Conservation (phyloP, 2,888 invertebrate genomes). For the Cantharis flavilabris region DNA sequence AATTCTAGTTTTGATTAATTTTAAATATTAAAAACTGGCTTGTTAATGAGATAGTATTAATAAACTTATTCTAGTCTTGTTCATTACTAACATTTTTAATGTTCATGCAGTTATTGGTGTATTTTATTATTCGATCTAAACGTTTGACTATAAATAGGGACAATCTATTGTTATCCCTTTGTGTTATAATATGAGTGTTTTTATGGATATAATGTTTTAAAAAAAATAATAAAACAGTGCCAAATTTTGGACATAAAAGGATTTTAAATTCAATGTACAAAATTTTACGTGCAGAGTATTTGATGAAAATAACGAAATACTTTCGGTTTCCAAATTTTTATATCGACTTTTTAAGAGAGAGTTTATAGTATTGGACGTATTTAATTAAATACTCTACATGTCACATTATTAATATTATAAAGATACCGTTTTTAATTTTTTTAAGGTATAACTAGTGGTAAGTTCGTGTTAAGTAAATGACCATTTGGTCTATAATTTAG, state of each 20-base stretch:
- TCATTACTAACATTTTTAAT: conserved; percentile 43
- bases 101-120: conserved; percentile 44
- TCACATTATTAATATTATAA: conserved; percentile 9
- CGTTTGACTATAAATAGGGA: conserved; percentile 56
- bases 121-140: conserved; percentile 46
- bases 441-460: conserved; percentile 20
- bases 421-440: conserved; percentile 22
- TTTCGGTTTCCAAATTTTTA: not conserved
- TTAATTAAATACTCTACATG: not conserved
- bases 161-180: conserved; percentile 55
- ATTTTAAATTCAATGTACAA: conserved; percentile 44
- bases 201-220: conserved; percentile 25
- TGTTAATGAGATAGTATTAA: conserved; percentile 39
- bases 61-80: conserved; percentile 38
- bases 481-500: conserved; percentile 13
- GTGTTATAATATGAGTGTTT: conserved; percentile 46
- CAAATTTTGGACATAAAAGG: conserved; percentile 22
- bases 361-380: not conserved
- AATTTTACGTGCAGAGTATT: conserved; percentile 33
- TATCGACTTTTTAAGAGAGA: not conserved
- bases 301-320: conserved; percentile 5
- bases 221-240: conserved; percentile 13
- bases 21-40: conserved; percentile 34
- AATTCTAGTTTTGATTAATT: conserved; percentile 1
- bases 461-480: conserved; percentile 25